Evolutionary conservation across 2,888 invertebrate species (phyloP), one percentile per base, ranked within the genome.

Genomic region (Leptura quadrifasciata): DNA sequence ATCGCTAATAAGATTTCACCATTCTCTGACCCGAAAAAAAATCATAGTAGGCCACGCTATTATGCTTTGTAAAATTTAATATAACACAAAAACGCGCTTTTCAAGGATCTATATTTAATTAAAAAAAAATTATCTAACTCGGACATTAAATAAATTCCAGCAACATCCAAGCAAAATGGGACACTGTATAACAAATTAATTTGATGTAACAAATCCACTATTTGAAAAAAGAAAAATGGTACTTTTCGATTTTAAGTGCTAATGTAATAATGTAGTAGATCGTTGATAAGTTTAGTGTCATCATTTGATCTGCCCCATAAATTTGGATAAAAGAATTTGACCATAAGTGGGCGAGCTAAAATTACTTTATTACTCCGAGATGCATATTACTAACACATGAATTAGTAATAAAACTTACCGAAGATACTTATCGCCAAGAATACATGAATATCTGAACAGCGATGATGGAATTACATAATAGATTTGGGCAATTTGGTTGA

Each of bases 371-470:
- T 58, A 58, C 9, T 58, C 15, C 27, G 27, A 58, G 27, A 27
- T 58, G 58, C 58, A 58, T 58, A 58, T 24, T 58, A 58, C 21
- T 15, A n/a, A 58, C 21, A 58, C 58, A 21, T 27, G 21, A 58
- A 58, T 58, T 58, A 58, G 58, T 58, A 58, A 57, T 58, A 58
- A 58, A 58, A 58, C 58, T 58, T 58, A 27, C 58, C 27, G 58
- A 27, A 58, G 58, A 58, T 58, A 27, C 24, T 27, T 58, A 58
- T 58, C 58, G 27, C 1, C 1, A 27, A n/a, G 58, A 58, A 58
- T 58, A 21, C 58, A 58, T 58, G 58, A 58, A 58, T 58, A 58
- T 58, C n/a, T 58, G 24, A 58, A 21, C 15, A 27, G 58, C 15
- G 58, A 21, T 58, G 58, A 58, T 58, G 58, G 58, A 58, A 15